Percentiles rank a stretch among this genome's conserved stretches.
These are phyloP conservation scores for Cygnus buccinator DNA, from an alignment of 2,113 vertebrate genomes.

Conservation along the genomic window DNA sequence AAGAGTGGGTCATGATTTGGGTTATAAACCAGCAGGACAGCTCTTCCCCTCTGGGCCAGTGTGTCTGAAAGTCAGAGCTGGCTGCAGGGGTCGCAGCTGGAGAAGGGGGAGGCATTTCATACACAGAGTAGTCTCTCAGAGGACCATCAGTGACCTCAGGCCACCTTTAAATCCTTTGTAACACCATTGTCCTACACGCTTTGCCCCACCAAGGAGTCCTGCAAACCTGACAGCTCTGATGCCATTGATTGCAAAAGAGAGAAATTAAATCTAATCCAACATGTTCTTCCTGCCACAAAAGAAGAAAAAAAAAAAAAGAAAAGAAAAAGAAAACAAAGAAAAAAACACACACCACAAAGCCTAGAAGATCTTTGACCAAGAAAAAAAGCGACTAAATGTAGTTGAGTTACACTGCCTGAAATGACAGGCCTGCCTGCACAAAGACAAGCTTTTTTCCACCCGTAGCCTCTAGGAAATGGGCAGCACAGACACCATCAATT, in stretches of 20 bases:
- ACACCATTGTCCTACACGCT: neutral
- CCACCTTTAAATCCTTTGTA: neutral
- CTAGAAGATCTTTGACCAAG: neutral
- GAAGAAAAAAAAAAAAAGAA: neutral
- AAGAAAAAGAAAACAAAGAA: neutral
- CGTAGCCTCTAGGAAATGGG: neutral
- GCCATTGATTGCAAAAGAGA: neutral
- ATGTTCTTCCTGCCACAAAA: accelerated
- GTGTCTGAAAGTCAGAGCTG: neutral
- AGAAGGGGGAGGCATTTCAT: accelerated
- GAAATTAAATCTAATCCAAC: neutral
- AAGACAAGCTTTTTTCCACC: neutral
- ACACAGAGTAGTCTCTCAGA: neutral
- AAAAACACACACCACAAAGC: accelerated
- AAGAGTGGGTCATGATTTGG: neutral
- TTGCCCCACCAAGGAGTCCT: neutral
- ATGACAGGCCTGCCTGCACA: neutral
- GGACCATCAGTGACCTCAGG: neutral
- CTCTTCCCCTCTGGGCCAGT: neutral
- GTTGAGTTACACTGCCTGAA: neutral
- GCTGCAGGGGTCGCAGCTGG: neutral
- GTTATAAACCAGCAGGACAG: neutral
- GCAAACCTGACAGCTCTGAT: neutral
- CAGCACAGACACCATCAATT: neutral
- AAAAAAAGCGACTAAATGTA: neutral